phyloP scores from a whole-genome alignment of 2,797 vertebrate genomes.

The Brotogeris chrysoptera region DNA sequence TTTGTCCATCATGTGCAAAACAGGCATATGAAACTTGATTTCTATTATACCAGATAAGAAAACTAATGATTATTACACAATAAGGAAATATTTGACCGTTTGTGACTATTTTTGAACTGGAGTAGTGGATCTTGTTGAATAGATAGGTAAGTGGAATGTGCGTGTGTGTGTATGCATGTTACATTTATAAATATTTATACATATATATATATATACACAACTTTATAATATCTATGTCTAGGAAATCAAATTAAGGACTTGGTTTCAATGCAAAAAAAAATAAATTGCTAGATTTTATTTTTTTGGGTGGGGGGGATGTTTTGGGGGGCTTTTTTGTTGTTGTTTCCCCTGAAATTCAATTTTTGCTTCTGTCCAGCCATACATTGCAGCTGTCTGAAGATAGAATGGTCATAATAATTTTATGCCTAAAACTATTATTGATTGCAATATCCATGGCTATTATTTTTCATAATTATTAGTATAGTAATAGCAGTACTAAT shows the following conservation, averaged over 20 bases:
- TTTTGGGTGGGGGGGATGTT: too few relatives aligned
- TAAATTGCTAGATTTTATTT: neutral
- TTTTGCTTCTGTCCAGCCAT: neutral
- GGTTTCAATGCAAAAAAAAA: neutral
- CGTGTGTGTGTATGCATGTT: neutral
- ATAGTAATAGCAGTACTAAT: neutral
- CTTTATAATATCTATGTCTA: neutral
- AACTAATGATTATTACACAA: neutral
- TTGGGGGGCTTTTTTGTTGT: too few relatives aligned
- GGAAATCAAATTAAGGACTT: neutral
- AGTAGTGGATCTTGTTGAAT: neutral
- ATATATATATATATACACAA: too few relatives aligned
- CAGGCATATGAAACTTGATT: neutral
- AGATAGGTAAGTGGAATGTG: neutral
- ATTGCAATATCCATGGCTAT: neutral
- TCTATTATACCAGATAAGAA: neutral
- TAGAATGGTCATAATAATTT: neutral
- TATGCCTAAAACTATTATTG: neutral
- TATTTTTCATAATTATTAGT: neutral
- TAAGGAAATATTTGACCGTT: neutral
- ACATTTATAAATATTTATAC: neutral
- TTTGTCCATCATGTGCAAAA: neutral
- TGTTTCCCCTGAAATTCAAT: neutral
- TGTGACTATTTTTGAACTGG: neutral
- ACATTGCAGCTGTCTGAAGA: neutral